These are phyloP conservation scores for Drosophila gaucha DNA, from an alignment of 2,888 invertebrate species.

Conservation along the genomic window DNA sequence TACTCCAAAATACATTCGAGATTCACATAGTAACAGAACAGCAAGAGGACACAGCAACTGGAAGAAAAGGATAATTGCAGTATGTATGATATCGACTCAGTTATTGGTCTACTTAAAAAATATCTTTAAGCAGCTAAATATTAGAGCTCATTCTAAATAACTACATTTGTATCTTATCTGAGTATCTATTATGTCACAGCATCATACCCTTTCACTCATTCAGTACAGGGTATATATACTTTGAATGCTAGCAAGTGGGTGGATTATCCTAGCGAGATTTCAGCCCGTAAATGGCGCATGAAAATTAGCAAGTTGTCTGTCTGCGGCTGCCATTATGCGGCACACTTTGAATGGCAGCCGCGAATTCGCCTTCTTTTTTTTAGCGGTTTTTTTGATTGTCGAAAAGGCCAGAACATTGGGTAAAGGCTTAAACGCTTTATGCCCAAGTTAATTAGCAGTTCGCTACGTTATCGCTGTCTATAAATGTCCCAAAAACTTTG, in stretches of 20 bases:
- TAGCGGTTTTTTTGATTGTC: conserved; percentile 36
- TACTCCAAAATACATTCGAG: too few species aligned
- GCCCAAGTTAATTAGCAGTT: conserved; percentile 74
- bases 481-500: conserved; percentile 70
- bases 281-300: conserved; percentile 82
- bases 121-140: too few species aligned
- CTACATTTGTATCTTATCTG: too few species aligned
- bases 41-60: too few species aligned
- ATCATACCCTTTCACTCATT: not conserved
- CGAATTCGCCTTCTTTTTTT: conserved; percentile 28
- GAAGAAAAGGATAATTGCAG: too few species aligned
- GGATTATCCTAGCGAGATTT: conserved; percentile 25
- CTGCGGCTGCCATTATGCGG: conserved; percentile 73
- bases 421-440: conserved; percentile 59
- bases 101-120: too few species aligned
- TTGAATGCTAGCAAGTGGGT: conserved; percentile 40
- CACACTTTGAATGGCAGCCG: conserved; percentile 70
- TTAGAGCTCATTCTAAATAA: too few species aligned
- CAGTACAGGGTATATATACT: conserved; percentile 21
- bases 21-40: too few species aligned
- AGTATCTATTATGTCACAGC: not conserved
- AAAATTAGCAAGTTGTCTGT: conserved; percentile 81
- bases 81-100: too few species aligned
- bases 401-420: conserved; percentile 17
- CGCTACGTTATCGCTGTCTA: conserved; percentile 54